phyloP scores from a whole-genome alignment of 2,113 vertebrate genomes.

The Trematomus loennbergii region DNA sequence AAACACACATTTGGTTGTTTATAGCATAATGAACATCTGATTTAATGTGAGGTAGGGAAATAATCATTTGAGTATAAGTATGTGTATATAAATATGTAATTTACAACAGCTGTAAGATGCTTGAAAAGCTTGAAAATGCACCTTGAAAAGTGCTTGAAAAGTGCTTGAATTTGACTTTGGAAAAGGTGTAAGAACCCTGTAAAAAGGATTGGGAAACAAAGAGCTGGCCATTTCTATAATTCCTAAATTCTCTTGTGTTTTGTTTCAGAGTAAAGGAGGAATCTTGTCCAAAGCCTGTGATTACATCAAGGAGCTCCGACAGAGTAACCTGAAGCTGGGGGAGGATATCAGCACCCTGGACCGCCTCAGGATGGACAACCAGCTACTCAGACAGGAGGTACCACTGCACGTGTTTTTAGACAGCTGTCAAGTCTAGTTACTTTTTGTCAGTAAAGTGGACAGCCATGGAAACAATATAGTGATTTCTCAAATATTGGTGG shows the following conservation, averaged over 20 bases:
- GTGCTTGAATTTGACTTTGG: too few species aligned
- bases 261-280: constrained; percentile 91
- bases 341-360: constrained; percentile 90
- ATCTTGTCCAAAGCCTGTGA: constrained; percentile 97
- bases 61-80: too few species aligned
- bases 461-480: not conserved
- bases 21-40: too few species aligned
- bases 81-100: too few species aligned
- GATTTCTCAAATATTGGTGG: too few species aligned
- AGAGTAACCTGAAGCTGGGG: constrained; percentile 90
- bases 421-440: not conserved
- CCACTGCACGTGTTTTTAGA: not conserved
- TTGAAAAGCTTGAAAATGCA: too few species aligned
- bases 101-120: too few species aligned
- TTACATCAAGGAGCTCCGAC: constrained; percentile 94
- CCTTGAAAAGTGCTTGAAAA: too few species aligned
- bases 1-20: too few species aligned
- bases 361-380: constrained; percentile 92
- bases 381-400: constrained; percentile 92
- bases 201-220: not conserved
- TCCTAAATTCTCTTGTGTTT: not conserved
- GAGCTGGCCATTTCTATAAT: not conserved
- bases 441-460: not conserved
- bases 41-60: too few species aligned
- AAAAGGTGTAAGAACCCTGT: too few species aligned